Evolutionary conservation across 2,797 vertebrate species (phyloP).

Genomic region (Chaenodraco wilsoni): DNA sequence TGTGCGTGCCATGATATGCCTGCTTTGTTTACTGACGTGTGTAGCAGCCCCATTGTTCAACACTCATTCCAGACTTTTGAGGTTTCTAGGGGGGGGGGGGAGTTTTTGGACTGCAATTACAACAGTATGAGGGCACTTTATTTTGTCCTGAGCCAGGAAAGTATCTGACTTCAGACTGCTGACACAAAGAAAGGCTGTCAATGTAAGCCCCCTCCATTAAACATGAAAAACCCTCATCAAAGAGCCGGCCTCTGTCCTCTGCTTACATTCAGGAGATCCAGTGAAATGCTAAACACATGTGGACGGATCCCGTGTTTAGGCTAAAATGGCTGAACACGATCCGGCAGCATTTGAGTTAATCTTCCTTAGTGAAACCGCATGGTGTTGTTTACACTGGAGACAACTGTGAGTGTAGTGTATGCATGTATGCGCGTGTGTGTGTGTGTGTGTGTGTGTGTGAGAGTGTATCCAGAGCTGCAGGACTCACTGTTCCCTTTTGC

Average conservation of each 20-base stretch:
- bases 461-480: slow-evolving; percentile 60
- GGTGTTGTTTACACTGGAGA: slow-evolving; percentile 78
- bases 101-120: slow-evolving; percentile 49
- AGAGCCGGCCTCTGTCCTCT: slow-evolving; percentile 72
- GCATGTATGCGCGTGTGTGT: no score
- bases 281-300: slow-evolving; percentile 81
- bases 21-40: slow-evolving; percentile 52
- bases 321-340: slow-evolving; percentile 76
- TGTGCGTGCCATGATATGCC: slow-evolving; percentile 18
- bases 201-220: slow-evolving; percentile 55
- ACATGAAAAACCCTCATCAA: slow-evolving; percentile 73
- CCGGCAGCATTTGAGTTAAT: slow-evolving; percentile 77
- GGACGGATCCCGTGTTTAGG: slow-evolving; percentile 71
- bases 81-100: slow-evolving; percentile 36
- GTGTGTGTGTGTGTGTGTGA: slow-evolving; percentile 3
- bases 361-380: slow-evolving; percentile 76
- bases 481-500: slow-evolving; percentile 72
- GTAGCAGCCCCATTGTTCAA: slow-evolving; percentile 40
- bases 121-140: slow-evolving; percentile 59
- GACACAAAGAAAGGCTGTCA: slow-evolving; percentile 71
- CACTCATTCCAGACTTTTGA: slow-evolving; percentile 44
- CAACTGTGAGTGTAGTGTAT: slow-evolving; percentile 46
- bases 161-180: slow-evolving; percentile 67
- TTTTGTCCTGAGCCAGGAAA: slow-evolving; percentile 68
- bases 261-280: slow-evolving; percentile 72